Conservation (phyloP, 2,113 vertebrate genomes). For the Neofelis nebulosa region DNA sequence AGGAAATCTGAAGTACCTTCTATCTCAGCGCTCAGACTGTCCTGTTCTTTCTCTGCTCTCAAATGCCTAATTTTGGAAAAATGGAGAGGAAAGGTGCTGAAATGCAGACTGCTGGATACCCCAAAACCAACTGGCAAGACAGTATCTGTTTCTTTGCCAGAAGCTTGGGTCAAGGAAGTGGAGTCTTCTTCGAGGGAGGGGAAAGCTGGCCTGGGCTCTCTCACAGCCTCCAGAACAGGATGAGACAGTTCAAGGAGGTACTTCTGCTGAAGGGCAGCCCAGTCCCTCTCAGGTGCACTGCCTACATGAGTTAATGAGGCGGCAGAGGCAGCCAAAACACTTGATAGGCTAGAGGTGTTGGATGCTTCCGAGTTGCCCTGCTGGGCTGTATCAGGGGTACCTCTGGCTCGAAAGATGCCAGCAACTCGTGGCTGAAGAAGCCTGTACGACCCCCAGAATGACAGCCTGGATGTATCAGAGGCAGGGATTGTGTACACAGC, state of each 20-base stretch:
- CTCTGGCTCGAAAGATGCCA: neutral
- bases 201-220: conserved; percentile 52
- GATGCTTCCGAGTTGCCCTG: conserved; percentile 10
- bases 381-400: neutral
- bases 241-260: conserved; percentile 68
- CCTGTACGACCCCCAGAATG: neutral
- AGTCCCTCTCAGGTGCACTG: conserved; percentile 12
- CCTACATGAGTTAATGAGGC: neutral
- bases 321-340: conserved; percentile 22
- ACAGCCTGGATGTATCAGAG: conserved; percentile 62
- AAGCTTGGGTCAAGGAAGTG: conserved; percentile 45
- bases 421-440: neutral
- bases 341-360: neutral
- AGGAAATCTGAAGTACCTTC: conserved; percentile 60
- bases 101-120: conserved; percentile 17
- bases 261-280: conserved; percentile 75
- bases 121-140: conserved; percentile 20
- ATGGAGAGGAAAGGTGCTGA: conserved; percentile 11
- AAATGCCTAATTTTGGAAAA: neutral
- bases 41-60: conserved; percentile 69
- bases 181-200: conserved; percentile 56
- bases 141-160: conserved; percentile 54
- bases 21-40: conserved; percentile 40
- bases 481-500: conserved; percentile 52
- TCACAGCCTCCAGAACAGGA: conserved; percentile 54